phyloP scores from a whole-genome alignment of 2,113 vertebrate species.

The Rhinolophus sinicus region DNA sequence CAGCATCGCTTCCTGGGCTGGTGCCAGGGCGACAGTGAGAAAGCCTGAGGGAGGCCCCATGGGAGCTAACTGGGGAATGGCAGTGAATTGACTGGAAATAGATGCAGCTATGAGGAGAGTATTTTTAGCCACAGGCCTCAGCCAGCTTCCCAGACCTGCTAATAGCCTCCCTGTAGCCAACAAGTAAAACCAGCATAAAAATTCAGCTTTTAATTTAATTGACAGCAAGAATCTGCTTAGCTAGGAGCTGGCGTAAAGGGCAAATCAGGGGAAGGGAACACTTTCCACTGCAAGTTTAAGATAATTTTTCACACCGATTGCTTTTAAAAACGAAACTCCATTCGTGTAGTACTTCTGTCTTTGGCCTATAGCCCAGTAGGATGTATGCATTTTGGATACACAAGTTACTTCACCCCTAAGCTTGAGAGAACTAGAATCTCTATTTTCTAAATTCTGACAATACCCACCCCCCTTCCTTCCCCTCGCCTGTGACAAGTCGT shows the following conservation, averaged over 20 bases:
- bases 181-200: conserved; percentile 35
- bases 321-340: background rate
- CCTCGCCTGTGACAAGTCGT: background rate
- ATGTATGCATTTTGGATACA: background rate
- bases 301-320: background rate
- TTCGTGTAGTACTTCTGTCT: background rate
- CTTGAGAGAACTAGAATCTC: background rate
- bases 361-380: background rate
- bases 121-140: conserved; percentile 58
- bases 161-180: background rate
- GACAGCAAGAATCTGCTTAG: conserved; percentile 44
- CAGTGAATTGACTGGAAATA: conserved; percentile 53
- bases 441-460: background rate
- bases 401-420: background rate
- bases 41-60: background rate
- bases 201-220: background rate
- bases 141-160: conserved; percentile 47
- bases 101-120: conserved; percentile 47
- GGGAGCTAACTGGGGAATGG: background rate
- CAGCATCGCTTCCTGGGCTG: background rate
- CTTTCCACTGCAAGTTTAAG: background rate
- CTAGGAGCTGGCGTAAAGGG: background rate
- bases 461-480: background rate
- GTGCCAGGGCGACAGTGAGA: background rate
- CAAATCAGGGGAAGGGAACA: background rate